A percentile compares a stretch with the other conserved stretches of the same genome.
Evolutionary conservation across 2,888 invertebrate species (phyloP).

Genomic region (Hydriomena furcata): DNA sequence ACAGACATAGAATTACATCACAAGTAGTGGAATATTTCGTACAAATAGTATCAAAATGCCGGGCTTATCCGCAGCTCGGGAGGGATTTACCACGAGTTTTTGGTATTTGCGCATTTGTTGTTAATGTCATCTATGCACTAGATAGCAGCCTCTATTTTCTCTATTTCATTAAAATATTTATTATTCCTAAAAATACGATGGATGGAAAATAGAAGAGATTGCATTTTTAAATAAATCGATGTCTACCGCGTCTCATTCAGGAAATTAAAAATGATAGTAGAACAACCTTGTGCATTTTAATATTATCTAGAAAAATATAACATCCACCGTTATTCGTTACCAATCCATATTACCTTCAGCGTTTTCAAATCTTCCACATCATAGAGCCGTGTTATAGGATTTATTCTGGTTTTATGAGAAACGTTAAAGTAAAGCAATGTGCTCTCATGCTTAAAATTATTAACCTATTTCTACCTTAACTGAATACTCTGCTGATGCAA

Average conservation of each 20-base stretch:
- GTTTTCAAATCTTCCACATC: too few relatives aligned
- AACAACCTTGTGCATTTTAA: too few relatives aligned
- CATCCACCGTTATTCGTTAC: too few relatives aligned
- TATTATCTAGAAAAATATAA: too few relatives aligned
- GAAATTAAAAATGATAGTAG: too few relatives aligned
- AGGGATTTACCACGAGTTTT: slow-evolving; percentile 32
- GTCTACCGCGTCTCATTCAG: too few relatives aligned
- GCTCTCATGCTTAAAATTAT: slow-evolving; percentile 32
- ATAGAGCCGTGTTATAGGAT: too few relatives aligned
- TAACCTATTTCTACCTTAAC: too few relatives aligned
- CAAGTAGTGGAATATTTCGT: slow-evolving; percentile 31
- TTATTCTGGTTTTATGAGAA: slow-evolving; percentile 2
- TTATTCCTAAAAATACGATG: too few relatives aligned
- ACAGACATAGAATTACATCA: slow-evolving; percentile 17
- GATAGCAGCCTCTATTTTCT: background rate
- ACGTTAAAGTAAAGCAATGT: slow-evolving; percentile 4
- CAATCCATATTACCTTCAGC: slow-evolving; percentile 1
- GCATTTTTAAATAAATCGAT: too few relatives aligned
- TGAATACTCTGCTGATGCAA: slow-evolving; percentile 4
- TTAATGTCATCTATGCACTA: slow-evolving; percentile 3
- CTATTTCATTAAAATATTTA: too few relatives aligned
- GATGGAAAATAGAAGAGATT: too few relatives aligned
- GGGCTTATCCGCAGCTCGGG: slow-evolving; percentile 32
- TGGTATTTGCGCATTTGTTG: slow-evolving; percentile 17
- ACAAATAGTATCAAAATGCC: slow-evolving; percentile 40